A percentile compares a stretch with the other conserved stretches of the same genome.
phyloP scores from a whole-genome alignment of 1,140 invertebrate species.

The Diorhabda carinulata region DNA sequence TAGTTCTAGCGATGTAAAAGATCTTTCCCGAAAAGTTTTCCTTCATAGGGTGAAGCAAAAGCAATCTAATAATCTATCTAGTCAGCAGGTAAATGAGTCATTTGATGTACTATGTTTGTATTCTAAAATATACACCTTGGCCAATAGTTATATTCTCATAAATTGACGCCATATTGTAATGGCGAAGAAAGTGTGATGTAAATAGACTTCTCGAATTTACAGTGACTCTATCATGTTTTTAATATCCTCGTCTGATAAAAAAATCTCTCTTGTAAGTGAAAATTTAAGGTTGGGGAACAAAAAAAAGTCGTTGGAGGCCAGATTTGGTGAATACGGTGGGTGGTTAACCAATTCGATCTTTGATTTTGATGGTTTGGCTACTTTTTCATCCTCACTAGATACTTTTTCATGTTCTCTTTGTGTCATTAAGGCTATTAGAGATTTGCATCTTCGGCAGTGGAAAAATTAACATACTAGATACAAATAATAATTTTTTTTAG shows the following conservation, averaged over 20 bases:
- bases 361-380: background rate
- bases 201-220: background rate
- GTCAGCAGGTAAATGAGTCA: conserved; percentile 19
- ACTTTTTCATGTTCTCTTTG: background rate
- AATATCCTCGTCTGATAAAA: background rate
- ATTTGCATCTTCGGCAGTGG: background rate
- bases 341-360: background rate
- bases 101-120: background rate
- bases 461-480: background rate
- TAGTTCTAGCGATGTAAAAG: too few species aligned
- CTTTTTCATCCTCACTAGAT: background rate
- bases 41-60: conserved; percentile 10
- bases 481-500: conserved; percentile 20
- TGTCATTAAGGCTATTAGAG: background rate
- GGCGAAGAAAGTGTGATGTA: background rate
- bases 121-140: too few species aligned
- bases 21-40: background rate
- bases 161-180: too few species aligned
- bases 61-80: conserved; percentile 24
- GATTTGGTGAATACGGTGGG: too few species aligned
- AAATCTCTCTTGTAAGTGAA: too few species aligned
- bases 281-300: too few species aligned
- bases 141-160: too few species aligned
- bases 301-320: too few species aligned
- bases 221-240: background rate